Evolutionary conservation across 2,797 vertebrate genomes (phyloP).

Genomic region (Pogonophryne albipinna): DNA sequence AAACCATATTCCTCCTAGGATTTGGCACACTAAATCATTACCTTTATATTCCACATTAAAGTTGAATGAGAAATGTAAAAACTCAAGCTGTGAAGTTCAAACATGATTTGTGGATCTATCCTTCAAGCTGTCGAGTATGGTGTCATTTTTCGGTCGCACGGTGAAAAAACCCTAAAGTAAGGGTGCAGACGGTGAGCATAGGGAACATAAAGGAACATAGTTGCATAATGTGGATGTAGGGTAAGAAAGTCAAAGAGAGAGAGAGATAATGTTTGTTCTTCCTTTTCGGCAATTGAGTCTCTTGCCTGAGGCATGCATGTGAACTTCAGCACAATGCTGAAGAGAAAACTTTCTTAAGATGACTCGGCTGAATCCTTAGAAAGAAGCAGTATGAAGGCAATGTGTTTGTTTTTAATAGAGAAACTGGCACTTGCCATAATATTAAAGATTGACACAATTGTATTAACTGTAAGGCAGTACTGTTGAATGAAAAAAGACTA

Average conservation of each 20-base stretch:
- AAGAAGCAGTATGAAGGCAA: constrained; percentile 48
- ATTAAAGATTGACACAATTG: constrained; percentile 62
- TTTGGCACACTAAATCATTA: constrained; percentile 7
- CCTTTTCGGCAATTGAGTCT: constrained; percentile 53
- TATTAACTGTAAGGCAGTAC: constrained; percentile 74
- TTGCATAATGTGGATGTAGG: constrained; percentile 49
- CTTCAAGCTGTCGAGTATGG: constrained; percentile 24
- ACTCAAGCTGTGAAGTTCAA: constrained; percentile 18
- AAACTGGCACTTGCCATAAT: constrained; percentile 70
- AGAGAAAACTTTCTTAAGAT: constrained; percentile 35
- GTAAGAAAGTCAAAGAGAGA: constrained; percentile 39
- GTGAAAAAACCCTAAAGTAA: constrained; percentile 4
- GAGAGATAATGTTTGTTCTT: constrained; percentile 61
- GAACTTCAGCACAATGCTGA: constrained; percentile 30
- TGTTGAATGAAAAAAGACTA: constrained; percentile 43
- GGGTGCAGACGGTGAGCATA: constrained; percentile 16
- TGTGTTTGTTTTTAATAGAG: constrained; percentile 45
- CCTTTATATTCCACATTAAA: constrained; percentile 14
- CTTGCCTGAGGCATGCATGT: constrained; percentile 51
- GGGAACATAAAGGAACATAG: constrained; percentile 55
- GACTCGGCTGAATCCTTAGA: constrained; percentile 53
- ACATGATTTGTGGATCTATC: constrained; percentile 3
- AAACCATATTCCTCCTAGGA: not conserved
- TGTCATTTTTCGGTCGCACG: constrained; percentile 28
- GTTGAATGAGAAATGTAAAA: constrained; percentile 11